phyloP scores from a whole-genome alignment of 2,797 vertebrate species.

The Malacoraja senta region DNA sequence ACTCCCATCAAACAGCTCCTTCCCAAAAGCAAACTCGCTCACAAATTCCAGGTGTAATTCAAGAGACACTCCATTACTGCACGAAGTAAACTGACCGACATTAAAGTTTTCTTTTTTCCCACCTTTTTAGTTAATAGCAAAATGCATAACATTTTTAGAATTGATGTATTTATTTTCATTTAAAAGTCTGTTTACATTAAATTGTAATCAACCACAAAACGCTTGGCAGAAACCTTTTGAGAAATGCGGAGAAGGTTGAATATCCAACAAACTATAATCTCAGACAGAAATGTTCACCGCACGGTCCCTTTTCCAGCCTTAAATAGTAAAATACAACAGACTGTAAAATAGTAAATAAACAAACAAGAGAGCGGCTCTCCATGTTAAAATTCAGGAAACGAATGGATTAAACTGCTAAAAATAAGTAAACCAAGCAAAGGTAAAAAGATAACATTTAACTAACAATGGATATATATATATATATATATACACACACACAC shows the following conservation, averaged over 20 bases:
- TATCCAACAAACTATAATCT: background rate
- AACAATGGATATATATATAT: background rate
- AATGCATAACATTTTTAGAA: background rate
- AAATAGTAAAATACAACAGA: background rate
- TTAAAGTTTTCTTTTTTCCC: background rate
- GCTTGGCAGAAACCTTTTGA: background rate
- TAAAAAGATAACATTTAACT: background rate
- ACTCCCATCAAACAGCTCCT: constrained; percentile 61
- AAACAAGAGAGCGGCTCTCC: background rate
- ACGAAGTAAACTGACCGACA: background rate
- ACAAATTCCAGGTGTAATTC: constrained; percentile 3
- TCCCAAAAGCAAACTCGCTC: constrained; percentile 49
- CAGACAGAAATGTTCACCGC: background rate
- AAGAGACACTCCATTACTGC: background rate
- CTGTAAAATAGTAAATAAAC: background rate
- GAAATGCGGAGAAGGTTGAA: background rate
- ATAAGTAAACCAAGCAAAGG: background rate
- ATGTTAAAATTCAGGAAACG: background rate
- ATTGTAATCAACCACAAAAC: background rate
- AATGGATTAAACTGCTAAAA: background rate
- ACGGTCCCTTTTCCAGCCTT: too few species aligned
- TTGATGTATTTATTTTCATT: background rate
- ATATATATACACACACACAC: too few species aligned
- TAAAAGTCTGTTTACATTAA: background rate
- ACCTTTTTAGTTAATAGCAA: background rate